These are phyloP conservation scores for Rhinoderma darwinii DNA, from an alignment of 2,113 vertebrate species.

Conservation along the genomic window DNA sequence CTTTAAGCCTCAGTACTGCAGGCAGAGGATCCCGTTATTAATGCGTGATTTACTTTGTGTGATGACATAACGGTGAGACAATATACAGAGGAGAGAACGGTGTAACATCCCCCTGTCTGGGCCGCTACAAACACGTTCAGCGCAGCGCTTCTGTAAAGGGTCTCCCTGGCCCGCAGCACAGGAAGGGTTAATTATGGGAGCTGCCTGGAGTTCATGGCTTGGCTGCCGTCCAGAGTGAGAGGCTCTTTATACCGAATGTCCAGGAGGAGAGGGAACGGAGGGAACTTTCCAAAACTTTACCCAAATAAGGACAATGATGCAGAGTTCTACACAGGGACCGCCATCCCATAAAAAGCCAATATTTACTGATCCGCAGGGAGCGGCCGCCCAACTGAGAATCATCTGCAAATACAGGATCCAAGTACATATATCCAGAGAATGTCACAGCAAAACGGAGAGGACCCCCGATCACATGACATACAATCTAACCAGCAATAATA, in stretches of 20 bases:
- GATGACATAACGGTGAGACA: constrained; percentile 10
- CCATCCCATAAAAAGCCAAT: constrained; percentile 58
- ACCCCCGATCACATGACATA: neutral
- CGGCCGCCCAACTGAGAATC: neutral
- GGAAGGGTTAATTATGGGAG: constrained; percentile 23
- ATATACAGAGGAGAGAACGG: neutral
- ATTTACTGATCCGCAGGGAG: neutral
- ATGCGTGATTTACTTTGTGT: neutral
- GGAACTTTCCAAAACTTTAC: constrained; percentile 50
- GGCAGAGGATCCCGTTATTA: neutral
- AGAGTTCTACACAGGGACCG: constrained; percentile 38
- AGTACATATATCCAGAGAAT: no score
- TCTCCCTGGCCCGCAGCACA: neutral
- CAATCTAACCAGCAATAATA: neutral
- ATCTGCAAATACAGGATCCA: neutral
- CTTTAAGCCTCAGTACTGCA: neutral
- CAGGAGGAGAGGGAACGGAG: constrained; percentile 11
- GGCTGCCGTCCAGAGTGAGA: constrained; percentile 18
- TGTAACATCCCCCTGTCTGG: neutral
- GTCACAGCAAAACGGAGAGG: no score
- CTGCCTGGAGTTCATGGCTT: neutral
- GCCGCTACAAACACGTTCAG: no score
- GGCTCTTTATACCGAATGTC: constrained; percentile 18
- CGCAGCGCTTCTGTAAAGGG: neutral
- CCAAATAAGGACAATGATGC: constrained; percentile 56